Evolutionary conservation across 2,888 invertebrate species (phyloP), one percentile per base, ranked within the genome.

Genomic region (Lamproptera curius): DNA sequence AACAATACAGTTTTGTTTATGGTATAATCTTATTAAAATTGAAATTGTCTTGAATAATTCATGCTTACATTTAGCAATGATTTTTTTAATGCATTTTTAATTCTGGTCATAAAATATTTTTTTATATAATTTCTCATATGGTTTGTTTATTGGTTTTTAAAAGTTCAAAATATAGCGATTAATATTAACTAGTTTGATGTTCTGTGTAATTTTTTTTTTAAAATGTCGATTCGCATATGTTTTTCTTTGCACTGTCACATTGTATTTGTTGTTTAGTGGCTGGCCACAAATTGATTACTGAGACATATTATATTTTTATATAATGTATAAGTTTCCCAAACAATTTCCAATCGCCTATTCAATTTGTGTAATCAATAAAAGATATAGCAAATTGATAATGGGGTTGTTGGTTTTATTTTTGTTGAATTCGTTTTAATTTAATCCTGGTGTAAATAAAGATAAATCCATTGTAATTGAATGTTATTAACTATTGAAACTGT

Each of bases 341-440:
- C 70, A 81, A 73, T 83, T 79, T 75, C 70, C 66, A 78, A 65
- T 78, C 70, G 71, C 67, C 69, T 75, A 66, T 72, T 77, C 85
- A 84, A 86, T 86, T 86, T 86, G 85, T 84, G 62, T 79, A 76
- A 79, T 85, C 83, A 86, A 86, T 85, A 86, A 86, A 86, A 72
- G 70, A 80, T n/a, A n/a, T 82, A 75, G 72, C 86, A 85, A 83
- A 85, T 86, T 86, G 86, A 56, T 46, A 58, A 57, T 58, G 55
- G 59, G 54, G 59, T 56, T 46, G 53, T 65, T 62, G 60, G 71
- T 73, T 72, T 70, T 62, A 58, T 66, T 61, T 31, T 54, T 51
- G 34, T 14, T 45, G 2, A 2, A 28, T 23, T 23, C 8, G 8
- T 23, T 23, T 23, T 23, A 23, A 23, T 23, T 23, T 23, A 6